Base-by-base conservation (phyloP, 2,113 vertebrate genomes). In the Spea multiplicata region DNA sequence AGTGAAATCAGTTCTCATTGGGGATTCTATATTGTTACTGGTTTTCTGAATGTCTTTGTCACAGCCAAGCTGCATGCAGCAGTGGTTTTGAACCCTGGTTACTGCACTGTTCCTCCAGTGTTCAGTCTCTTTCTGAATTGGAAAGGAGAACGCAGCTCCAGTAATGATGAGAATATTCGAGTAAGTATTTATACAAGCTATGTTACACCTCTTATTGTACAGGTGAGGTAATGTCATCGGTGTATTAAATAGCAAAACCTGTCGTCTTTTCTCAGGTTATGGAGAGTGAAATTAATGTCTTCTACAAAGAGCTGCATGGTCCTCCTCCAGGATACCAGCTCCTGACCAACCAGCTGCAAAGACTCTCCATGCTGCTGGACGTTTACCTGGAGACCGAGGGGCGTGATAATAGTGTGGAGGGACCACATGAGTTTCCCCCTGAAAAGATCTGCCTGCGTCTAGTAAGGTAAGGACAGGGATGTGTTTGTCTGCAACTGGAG, bases 381-480 rank as follows among this genome's bases (percentile, higher is more conserved):
- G 95, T 99, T 69, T 99, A 96, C 86, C 85, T 99, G 88, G 97
- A 99, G 90, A 99, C 96, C 0, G 97, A 97, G 86, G 93, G 92
- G 71, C 96, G 97, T 0, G 97, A 96, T 0, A 91, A 96, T 80
- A 92, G 96, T 0, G 95, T 98, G 83, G 97, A 99, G 79, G 97
- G 97, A 12, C 97, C 97, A 4, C 93, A 94, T 81, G 97, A 99
- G 6, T 99, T 99, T 84, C 96, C 97, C 4, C 91, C 96, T 78
- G 97, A 99, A 90, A 99, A 99, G 88, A 99, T 99, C 95, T 99
- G 96, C 75, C 87, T 99, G 78, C 94, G 97, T 6, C 92, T 97
- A n/a, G 94, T 96, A 82, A 94, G 96, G 97, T 98, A 86, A 81
- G 86, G 4, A 12, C 55, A 59, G 8, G 8, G 10, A 6, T 53